Evolutionary conservation across 1,140 invertebrate species (phyloP), one percentile per base, ranked within the genome.

Genomic region (Meloidogyne hapla): DNA sequence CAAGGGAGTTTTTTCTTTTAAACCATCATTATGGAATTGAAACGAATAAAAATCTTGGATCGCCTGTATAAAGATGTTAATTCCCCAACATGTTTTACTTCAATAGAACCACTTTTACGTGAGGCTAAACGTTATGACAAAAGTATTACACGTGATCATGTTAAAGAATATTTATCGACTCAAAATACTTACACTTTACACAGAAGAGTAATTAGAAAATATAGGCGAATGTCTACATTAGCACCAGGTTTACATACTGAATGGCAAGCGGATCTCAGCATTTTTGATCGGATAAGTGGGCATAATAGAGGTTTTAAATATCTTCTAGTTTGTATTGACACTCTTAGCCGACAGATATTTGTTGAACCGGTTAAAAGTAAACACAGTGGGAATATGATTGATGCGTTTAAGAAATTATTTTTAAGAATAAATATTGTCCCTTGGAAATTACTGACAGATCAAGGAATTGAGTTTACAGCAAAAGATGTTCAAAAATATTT

Each of bases 121-220:
- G 66, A 68, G 10, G 26, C 66, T 25, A 18, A 25, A 10, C 66
- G 66, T 13, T 8, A 12, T 4, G 21, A 63, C 5, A 28, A 15
- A 6, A 77, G 26, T 15, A 77, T 82, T 18, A 26, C 25, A 8
- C 28, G 28, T 15, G 10, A 64, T 45, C 45, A 79, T 38, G 78
- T 79, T n/a, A 33, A 61, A 2, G 12, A 65, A 3, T 79, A 79
- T n/a, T n/a, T n/a, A n/a, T n/a, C n/a, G n/a, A n/a, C n/a, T n/a
- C n/a, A n/a, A n/a, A n/a, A n/a, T n/a, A 77, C 80, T 3, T 79
- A 79, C 69, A 82, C 80, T 5, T n/a, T 81, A n/a, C 69, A 81
- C 28, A 15, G 72, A 13, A 23, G 45, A 23, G 33, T 38, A 1
- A 23, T 33, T 12, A 23, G 48, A 26, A 45, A 69, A 33, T 79